Base-by-base conservation (phyloP, 1,140 invertebrate genomes). In the Drosophila baimaii region DNA sequence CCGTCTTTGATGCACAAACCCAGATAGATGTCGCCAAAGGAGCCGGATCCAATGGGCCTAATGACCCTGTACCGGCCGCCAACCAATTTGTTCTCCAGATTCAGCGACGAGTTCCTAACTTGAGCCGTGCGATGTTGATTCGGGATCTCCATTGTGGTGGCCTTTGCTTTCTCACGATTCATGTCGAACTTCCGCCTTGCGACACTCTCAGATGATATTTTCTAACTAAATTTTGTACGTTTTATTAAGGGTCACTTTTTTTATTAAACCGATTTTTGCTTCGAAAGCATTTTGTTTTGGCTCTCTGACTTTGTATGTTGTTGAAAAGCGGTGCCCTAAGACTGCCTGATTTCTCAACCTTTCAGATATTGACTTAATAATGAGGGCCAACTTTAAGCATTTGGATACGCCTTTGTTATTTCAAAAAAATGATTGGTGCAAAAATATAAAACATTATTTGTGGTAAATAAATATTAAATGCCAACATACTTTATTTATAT, bases 1-100 rank as follows among this genome's bases (percentile, higher is more conserved):
- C 96, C 97, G 72, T 97, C 99, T 25, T 97, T 96, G 89, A 99
- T 98, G 93, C 98, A 98, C 76, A 98, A 98, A 90, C 98, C 98
- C 92, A 99, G 93, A 94, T 99, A 99, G 93, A 99, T 99, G 93
- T 99, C 98, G 81, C 98, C 98, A 93, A 99, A 99, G 37, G 98
- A 99, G 65, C 98, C 98, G 92, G 97, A 98, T 72, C 98, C 98
- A 93, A 99, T 99, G 94, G 99, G 98, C 91, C 97, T 95, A 79
- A 98, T 97, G 70, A 99, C 94, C 90, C 98, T 95, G 93, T 98
- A 99, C 93, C 98, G 98, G 93, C 98, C 98, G 85, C 98, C 98
- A 86, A 99, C 31, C 19, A 89, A n/a, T 8, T 63, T 72, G 44
- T 88, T 88, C 27, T 88, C 79, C 44, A 88, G 29, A 8, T 57